Evolutionary conservation across 1,140 invertebrate genomes (phyloP), one percentile per base, ranked within the genome.

Genomic region (Ctenoplectra terminalis): DNA sequence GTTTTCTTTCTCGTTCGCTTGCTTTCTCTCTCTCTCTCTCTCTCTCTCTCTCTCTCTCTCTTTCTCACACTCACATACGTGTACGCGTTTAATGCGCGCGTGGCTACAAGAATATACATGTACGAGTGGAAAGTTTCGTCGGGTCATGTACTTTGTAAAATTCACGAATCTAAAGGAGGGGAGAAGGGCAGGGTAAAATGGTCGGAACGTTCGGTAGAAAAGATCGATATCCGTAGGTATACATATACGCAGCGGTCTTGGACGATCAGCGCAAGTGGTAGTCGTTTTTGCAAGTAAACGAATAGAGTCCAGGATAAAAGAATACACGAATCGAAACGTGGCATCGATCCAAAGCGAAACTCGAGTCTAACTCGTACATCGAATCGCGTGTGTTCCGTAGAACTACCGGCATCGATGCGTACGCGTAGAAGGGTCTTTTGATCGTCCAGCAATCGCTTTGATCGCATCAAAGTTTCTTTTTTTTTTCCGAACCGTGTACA

Each of bases 341-440:
- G 15, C 17, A 13, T 67, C 64, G 83, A 79, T 48, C 50, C 11
- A 26, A 58, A 79, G 64, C 63, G 71, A 43, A 76, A 61, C 50
- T 63, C 60, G 63, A 78, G 40, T 50, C 58, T 56, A 29, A 9
- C 48, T 23, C 15, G 29, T 46, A 1, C 48, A 40, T 34, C 9
- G 5, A 31, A 1, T 34, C 17, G 15, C n/a, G n/a, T 0, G 15
- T 2, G 40, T 20, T 26, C 29, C 20, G 37, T 29, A 54, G 52
- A n/a, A n/a, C 17, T 5, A 26, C 5, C 23, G 37, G 34, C 15
- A 26, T 26, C 15, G 8, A n/a, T 60, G 29, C 29, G 46, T 70
- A 11, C 9, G 13, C 4, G 3, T 37, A 64, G 50, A 43, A 48
- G n/a, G 17, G 9, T n/a, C 60, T 29, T 63, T 50, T 23, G 60